phyloP scores from a whole-genome alignment of 2,888 invertebrate genomes.

The Melinaea marsaeus region DNA sequence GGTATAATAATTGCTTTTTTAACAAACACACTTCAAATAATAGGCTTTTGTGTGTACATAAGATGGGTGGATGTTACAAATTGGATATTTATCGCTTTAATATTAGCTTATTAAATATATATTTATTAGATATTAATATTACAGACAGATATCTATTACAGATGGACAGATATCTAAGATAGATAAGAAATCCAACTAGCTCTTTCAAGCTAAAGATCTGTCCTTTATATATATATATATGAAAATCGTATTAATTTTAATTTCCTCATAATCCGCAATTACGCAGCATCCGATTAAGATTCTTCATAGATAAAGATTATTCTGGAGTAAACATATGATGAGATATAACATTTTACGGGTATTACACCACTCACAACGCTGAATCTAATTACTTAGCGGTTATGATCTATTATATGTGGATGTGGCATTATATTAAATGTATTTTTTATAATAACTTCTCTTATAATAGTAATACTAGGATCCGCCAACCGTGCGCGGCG shows the following conservation, averaged over 20 bases:
- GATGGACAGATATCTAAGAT: too few species aligned
- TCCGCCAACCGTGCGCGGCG: too few species aligned
- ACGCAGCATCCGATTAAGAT: conserved; percentile 31
- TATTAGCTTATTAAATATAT: too few species aligned
- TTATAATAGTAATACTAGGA: too few species aligned
- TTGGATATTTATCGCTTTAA: not conserved
- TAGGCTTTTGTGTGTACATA: conserved; percentile 21
- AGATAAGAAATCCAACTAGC: too few species aligned
- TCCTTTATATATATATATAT: not conserved
- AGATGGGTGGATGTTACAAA: not conserved
- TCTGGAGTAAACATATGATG: conserved; percentile 54
- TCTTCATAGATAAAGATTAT: conserved; percentile 45
- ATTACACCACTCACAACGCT: conserved; percentile 67
- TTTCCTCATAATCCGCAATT: conserved; percentile 28
- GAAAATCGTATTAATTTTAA: not conserved
- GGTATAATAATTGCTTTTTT: conserved; percentile 51
- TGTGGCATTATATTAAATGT: conserved; percentile 33
- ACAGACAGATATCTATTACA: too few species aligned
- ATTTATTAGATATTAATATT: too few species aligned
- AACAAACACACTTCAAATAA: conserved; percentile 31
- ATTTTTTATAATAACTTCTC: not conserved
- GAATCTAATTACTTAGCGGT: conserved; percentile 65
- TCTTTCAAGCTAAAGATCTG: too few species aligned
- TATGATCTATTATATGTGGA: conserved; percentile 38
- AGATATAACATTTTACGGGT: conserved; percentile 66